Base-by-base conservation (phyloP, 2,113 vertebrate species). In the Eolophus roseicapilla region DNA sequence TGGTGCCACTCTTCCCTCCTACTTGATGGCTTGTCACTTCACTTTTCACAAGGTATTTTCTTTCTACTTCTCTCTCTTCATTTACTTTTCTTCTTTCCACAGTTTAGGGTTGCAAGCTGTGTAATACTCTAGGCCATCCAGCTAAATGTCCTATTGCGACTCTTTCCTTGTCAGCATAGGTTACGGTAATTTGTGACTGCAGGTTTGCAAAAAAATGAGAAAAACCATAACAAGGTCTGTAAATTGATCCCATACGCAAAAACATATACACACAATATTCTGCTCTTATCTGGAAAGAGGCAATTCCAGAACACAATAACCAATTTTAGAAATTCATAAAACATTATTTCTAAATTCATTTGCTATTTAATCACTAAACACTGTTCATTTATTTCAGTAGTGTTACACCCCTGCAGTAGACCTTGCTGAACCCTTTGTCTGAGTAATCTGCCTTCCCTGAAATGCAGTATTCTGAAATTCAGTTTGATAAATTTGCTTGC, bases 11-110 rank as follows among this genome's bases (percentile, higher is more conserved):
- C 63, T 64, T 76, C 46, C 67, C 52, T 67, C 59, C 37, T 88
- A 15, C 17, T 86, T 92, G 78, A 95, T 92, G 77, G 47, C 64
- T 90, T 96, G 94, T 90, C 86, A 81, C 59, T 90, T 83, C 21
- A 43, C 50, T 92, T 95, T 86, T 93, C 49, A 85, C 47, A 79
- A 89, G 57, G 57, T 79, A 76, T 92, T 95, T 92, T 89, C 44
- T 87, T 95, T 89, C 70, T 82, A 0, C n/a, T 88, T 81, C 29
- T 89, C 31, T 90, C 43, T 81, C n/a, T 88, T 83, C n/a, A 31
- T 89, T 82, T 84, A 46, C 44, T 62, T 73, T 83, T 86, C 43
- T 86, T 81, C 74, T 86, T 91, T 57, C 52, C 28, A 29, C 47
- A 86, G 47, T 84, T 91, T 35, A 64, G 46, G 5, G 23, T 76